phyloP scores from a whole-genome alignment of 2,113 vertebrate species.

The Hippocampus barbouri region DNA sequence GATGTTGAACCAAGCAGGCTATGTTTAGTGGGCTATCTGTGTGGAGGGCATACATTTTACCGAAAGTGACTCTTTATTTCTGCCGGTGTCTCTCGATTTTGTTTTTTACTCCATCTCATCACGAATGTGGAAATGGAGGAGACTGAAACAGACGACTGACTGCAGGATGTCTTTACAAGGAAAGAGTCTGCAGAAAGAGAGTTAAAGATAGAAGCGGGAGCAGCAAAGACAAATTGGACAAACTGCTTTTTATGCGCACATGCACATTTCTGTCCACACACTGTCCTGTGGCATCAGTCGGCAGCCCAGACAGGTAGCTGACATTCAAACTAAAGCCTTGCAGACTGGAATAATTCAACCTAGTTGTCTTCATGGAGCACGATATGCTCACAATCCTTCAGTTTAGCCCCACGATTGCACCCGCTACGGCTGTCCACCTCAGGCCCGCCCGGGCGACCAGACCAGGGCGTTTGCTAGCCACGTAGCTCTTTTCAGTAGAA shows the following conservation, averaged over 20 bases:
- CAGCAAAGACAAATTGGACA: conserved; percentile 65
- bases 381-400: conserved; percentile 66
- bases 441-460: no score
- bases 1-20: conserved; percentile 64
- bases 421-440: conserved; percentile 21
- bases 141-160: conserved; percentile 47
- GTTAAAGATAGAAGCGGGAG: conserved; percentile 50
- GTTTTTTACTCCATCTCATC: conserved; percentile 26
- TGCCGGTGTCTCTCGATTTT: conserved; percentile 26
- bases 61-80: conserved; percentile 45
- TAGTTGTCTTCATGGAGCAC: conserved; percentile 61
- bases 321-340: conserved; percentile 66
- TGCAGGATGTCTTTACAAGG: conserved; percentile 48
- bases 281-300: conserved; percentile 53
- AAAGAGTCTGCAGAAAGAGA: conserved; percentile 42
- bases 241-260: conserved; percentile 52
- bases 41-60: conserved; percentile 57
- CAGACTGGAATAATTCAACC: conserved; percentile 74
- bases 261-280: conserved; percentile 34
- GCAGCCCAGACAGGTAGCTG: conserved; percentile 65
- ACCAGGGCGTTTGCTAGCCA: no score
- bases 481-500: no score
- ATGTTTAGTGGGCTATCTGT: conserved; percentile 71
- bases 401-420: conserved; percentile 62
- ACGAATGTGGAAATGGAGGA: conserved; percentile 41